Base-by-base conservation (phyloP, 1,140 invertebrate genomes). In the Diachasmimorpha longicaudata region DNA sequence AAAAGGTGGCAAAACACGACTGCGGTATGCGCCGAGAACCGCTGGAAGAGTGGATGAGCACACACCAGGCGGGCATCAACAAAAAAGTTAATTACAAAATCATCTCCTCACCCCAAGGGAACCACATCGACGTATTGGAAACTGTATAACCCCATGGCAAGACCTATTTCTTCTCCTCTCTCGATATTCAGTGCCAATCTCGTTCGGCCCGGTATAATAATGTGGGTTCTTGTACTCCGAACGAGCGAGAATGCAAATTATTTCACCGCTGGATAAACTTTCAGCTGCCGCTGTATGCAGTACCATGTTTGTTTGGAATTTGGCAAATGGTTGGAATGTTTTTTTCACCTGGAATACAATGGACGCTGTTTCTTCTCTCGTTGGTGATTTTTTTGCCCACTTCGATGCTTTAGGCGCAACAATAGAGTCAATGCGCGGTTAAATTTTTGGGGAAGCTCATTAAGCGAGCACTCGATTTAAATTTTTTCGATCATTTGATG, bases 231-330 rank as follows among this genome's bases (percentile, higher is more conserved):
- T 82, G 81, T 79, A 72, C 78, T 78, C 76, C 77, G 71, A 83
- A 79, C 79, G 77, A 84, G 66, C n/a, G 36, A 68, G 82, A 83
- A 88, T 86, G 85, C 86, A 88, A 87, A 87, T 87, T 85, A 86
- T 84, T 83, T 74, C 79, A 78, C 73, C 79, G 77, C 23, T 42
- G 78, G 83, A 83, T 81, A 83, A 86, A 82, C 82, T 79, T 79
- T 83, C 83, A 83, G 82, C 83, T 85, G 85, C 79, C 72, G 66
- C 13, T 25, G 58, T 19, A 63, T 63, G 11, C 58, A 31, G 21
- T 63, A 9, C 23, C 23, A 25, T 63, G 58, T 63, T 63, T 23
- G 58, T 63, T 63, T 63, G 23, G 58, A 63, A 63, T 63, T 63
- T 31, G 23, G 4, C 58, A 63, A 63, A 63, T 25, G 58, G 14